Evolutionary conservation across 2,113 vertebrate species (phyloP).

Genomic region (Noctilio leporinus): DNA sequence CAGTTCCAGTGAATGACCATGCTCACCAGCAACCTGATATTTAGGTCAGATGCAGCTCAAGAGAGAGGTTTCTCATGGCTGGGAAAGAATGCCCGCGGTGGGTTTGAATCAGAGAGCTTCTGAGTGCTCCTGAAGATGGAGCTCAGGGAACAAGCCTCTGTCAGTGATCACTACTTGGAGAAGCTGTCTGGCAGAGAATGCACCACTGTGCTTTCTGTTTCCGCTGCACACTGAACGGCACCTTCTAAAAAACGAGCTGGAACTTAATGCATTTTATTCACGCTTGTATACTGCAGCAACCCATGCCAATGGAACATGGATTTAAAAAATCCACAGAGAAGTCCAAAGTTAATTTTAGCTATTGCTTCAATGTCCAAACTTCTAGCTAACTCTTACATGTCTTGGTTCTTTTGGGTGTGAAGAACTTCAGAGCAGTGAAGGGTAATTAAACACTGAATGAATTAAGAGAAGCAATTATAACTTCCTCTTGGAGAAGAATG

Average conservation of each 20-base stretch:
- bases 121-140: neutral
- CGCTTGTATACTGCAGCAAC: neutral
- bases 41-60: slow-evolving; percentile 43
- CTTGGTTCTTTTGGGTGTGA: slow-evolving; percentile 40
- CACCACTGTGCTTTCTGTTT: neutral
- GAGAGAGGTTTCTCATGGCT: slow-evolving; percentile 25
- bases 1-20: slow-evolving; percentile 55
- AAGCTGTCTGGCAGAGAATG: neutral
- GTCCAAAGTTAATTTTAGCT: slow-evolving; percentile 66
- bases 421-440: slow-evolving; percentile 39
- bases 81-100: neutral
- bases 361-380: slow-evolving; percentile 41
- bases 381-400: neutral
- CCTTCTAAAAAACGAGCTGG: neutral
- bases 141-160: neutral
- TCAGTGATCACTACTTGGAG: neutral
- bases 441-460: slow-evolving; percentile 30
- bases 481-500: neutral
- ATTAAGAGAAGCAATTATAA: slow-evolving; percentile 3
- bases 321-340: slow-evolving; percentile 63
- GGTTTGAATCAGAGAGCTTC: neutral
- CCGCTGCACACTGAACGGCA: neutral
- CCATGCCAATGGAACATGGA: slow-evolving; percentile 63
- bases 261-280: slow-evolving; percentile 12
- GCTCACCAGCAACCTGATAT: slow-evolving; percentile 41